Evolutionary conservation across 1,140 invertebrate genomes (phyloP).

Genomic region (Mizuhopecten yessoensis): DNA sequence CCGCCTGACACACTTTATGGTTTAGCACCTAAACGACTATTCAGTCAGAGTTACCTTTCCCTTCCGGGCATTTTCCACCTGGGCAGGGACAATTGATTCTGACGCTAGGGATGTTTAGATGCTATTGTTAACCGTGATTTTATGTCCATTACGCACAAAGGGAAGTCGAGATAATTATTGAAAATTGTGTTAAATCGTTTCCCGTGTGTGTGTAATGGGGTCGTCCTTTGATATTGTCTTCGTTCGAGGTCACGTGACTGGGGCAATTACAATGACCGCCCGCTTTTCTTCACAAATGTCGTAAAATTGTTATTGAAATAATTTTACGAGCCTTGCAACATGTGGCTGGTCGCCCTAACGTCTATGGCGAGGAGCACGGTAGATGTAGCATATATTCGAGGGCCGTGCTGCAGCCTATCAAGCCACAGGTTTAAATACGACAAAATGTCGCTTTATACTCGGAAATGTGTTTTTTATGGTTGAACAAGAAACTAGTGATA

Average conservation of each 20-base stretch:
- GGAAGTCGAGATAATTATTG: conserved; percentile 5
- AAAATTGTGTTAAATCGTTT: not conserved
- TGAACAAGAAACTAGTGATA: too few species aligned
- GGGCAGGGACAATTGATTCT: not conserved
- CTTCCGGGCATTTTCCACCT: conserved; percentile 24
- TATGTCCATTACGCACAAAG: conserved; percentile 13
- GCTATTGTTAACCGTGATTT: not conserved
- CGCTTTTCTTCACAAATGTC: conserved; percentile 29
- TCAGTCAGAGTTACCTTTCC: not conserved
- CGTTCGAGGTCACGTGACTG: conserved; percentile 20
- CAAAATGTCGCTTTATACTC: too few species aligned
- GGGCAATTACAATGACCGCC: conserved; percentile 13
- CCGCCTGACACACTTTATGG: not conserved
- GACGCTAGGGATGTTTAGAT: not conserved
- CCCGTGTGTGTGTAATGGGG: not conserved
- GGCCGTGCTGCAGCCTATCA: too few species aligned
- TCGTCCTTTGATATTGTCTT: not conserved
- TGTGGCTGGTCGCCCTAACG: not conserved
- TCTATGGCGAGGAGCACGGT: not conserved
- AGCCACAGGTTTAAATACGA: too few species aligned
- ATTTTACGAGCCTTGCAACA: conserved; percentile 1
- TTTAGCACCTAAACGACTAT: not conserved
- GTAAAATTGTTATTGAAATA: conserved; percentile 33
- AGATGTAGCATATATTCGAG: too few species aligned
- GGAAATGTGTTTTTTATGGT: too few species aligned